A percentile compares a stretch with the other conserved stretches of the same genome.
Evolutionary conservation across 2,888 invertebrate species (phyloP).

Genomic region (Apeira syringaria): DNA sequence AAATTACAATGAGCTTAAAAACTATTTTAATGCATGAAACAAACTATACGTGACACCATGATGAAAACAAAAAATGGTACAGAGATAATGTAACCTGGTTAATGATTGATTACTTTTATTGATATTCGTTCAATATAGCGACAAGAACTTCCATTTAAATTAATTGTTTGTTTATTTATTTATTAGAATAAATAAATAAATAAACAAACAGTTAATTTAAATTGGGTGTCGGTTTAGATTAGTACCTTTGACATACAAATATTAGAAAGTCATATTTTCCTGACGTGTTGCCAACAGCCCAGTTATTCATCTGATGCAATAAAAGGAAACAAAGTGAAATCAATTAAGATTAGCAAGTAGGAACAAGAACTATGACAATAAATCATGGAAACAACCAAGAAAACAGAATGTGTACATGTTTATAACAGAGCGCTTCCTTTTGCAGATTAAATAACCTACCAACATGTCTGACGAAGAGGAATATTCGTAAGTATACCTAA

Average conservation of each 20-base stretch:
- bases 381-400: background rate
- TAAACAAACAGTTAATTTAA: too few relatives aligned
- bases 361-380: constrained; percentile 5
- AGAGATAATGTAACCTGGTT: too few relatives aligned
- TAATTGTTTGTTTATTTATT: background rate
- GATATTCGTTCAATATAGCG: too few relatives aligned
- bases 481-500: constrained; percentile 93
- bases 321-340: background rate
- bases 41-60: too few relatives aligned
- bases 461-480: constrained; percentile 98
- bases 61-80: too few relatives aligned
- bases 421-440: constrained; percentile 31
- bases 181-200: too few relatives aligned
- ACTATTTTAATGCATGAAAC: too few relatives aligned
- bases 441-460: constrained; percentile 81
- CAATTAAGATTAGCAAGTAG: constrained; percentile 1
- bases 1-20: too few relatives aligned
- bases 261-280: background rate
- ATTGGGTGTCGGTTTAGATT: too few relatives aligned
- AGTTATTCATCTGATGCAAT: background rate
- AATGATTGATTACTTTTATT: too few relatives aligned
- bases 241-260: too few relatives aligned
- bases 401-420: background rate
- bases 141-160: background rate
- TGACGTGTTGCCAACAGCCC: constrained; percentile 5